phyloP scores from a whole-genome alignment of 1,140 invertebrate genomes.

The Samia ricini region DNA sequence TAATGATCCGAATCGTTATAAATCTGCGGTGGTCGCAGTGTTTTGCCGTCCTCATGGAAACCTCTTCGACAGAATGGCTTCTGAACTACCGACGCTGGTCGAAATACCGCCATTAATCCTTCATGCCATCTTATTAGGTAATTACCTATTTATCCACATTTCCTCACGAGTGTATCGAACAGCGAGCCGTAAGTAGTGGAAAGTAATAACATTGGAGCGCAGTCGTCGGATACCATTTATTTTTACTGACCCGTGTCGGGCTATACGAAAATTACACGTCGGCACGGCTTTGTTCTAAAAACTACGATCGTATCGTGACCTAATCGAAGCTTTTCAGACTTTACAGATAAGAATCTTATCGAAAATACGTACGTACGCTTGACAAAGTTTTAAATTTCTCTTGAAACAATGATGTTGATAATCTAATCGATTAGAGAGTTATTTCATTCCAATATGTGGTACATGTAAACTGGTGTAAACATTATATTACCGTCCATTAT shows the following conservation, averaged over 20 bases:
- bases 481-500: too few relatives aligned
- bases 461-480: too few relatives aligned
- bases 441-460: neutral
- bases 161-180: slow-evolving; percentile 20
- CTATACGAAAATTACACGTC: slow-evolving; percentile 12
- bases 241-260: slow-evolving; percentile 13
- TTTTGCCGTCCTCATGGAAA: neutral
- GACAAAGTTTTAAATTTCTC: neutral
- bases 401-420: neutral
- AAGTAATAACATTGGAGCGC: slow-evolving; percentile 17
- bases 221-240: slow-evolving; percentile 9
- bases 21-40: slow-evolving; percentile 32
- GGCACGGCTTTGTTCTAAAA: slow-evolving; percentile 6
- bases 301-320: neutral
- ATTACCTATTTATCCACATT: slow-evolving; percentile 48
- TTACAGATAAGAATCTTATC: neutral
- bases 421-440: neutral
- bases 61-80: neutral
- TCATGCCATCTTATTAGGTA: slow-evolving; percentile 43
- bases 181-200: too few relatives aligned
- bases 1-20: slow-evolving; percentile 54
- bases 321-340: neutral
- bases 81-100: slow-evolving; percentile 7
- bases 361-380: neutral
- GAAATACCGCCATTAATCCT: slow-evolving; percentile 29